Evolutionary conservation across 1,140 invertebrate genomes (phyloP).

Genomic region (Hycleus phaleratus): DNA sequence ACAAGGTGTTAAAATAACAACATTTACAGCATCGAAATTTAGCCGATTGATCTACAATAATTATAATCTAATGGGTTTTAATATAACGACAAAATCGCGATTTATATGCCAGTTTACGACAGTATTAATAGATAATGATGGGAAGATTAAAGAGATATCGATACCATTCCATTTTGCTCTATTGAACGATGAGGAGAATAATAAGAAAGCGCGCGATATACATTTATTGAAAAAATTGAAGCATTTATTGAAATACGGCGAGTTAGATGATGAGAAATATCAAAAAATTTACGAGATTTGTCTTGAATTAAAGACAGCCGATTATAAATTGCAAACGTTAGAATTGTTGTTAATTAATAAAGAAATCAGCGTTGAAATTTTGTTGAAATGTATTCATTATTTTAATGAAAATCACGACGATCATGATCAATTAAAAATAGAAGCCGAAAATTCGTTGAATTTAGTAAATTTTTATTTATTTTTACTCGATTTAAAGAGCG

Average conservation of each 20-base stretch:
- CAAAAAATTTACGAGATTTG: constrained; percentile 48
- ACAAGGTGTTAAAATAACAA: constrained; percentile 78
- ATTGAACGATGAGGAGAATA: constrained; percentile 67
- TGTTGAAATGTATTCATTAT: constrained; percentile 46
- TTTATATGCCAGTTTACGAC: constrained; percentile 52
- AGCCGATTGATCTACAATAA: constrained; percentile 70
- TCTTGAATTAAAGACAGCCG: constrained; percentile 63
- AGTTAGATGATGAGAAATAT: constrained; percentile 45
- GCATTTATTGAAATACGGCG: constrained; percentile 53
- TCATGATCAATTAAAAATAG: constrained; percentile 23
- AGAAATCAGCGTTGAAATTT: constrained; percentile 48
- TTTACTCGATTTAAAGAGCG: constrained; percentile 14
- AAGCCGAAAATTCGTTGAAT: constrained; percentile 29
- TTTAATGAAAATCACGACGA: constrained; percentile 38
- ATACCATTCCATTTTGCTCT: constrained; percentile 86
- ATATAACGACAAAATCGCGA: constrained; percentile 45
- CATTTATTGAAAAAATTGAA: constrained; percentile 77
- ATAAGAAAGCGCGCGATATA: constrained; percentile 75
- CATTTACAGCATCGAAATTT: constrained; percentile 80
- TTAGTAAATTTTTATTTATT: constrained; percentile 36
- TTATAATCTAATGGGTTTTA: constrained; percentile 66
- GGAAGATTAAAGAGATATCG: constrained; percentile 68
- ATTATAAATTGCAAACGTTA: constrained; percentile 61
- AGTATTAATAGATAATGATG: constrained; percentile 74
- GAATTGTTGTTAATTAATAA: constrained; percentile 61